These are phyloP conservation scores for Erpornis zantholeuca DNA, from an alignment of 2,113 vertebrate species.

Conservation along the genomic window DNA sequence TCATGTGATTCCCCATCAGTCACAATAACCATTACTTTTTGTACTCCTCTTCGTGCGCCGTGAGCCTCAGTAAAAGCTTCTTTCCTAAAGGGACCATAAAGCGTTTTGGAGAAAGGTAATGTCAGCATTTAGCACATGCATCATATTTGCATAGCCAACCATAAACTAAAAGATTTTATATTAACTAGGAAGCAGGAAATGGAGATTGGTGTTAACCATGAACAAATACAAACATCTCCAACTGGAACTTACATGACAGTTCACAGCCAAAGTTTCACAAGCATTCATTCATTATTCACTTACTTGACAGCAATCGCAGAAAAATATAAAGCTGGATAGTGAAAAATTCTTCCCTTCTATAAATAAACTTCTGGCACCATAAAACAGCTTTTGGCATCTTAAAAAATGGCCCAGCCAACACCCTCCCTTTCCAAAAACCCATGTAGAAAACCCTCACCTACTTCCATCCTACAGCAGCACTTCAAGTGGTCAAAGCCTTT, in stretches of 20 bases:
- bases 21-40: slow-evolving; percentile 97
- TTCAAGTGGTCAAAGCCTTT: neutral
- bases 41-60: slow-evolving; percentile 86
- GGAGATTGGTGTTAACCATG: neutral
- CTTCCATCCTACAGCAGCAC: neutral
- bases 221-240: neutral
- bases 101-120: neutral
- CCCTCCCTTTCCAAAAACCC: rapidly evolving
- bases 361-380: neutral
- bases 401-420: neutral
- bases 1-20: slow-evolving; percentile 98
- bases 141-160: neutral
- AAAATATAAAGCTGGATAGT: neutral
- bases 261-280: neutral
- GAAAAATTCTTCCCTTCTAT: neutral
- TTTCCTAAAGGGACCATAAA: slow-evolving; percentile 70
- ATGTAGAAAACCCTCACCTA: neutral
- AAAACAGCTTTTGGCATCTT: neutral
- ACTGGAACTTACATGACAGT: neutral
- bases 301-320: neutral
- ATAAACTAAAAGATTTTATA: neutral
- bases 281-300: neutral
- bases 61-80: slow-evolving; percentile 88
- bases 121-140: neutral
- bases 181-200: neutral